Evolutionary conservation across 1,140 invertebrate species (phyloP).

Genomic region (Scylla paramamosain): DNA sequence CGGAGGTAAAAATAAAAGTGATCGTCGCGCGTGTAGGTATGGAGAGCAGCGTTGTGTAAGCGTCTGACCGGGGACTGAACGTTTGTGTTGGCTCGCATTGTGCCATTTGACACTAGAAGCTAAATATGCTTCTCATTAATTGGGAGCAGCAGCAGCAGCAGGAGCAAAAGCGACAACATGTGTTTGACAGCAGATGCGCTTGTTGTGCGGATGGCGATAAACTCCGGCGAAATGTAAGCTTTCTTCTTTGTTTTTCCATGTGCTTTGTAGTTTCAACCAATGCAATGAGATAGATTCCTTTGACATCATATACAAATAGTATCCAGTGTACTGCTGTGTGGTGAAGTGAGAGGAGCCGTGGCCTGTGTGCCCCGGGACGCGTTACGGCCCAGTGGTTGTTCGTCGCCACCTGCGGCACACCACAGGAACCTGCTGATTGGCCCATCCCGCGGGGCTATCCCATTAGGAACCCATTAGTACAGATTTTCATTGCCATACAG

Average conservation of each 20-base stretch:
- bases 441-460: neutral
- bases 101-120: neutral
- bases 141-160: neutral
- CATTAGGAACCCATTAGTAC: conserved; percentile 14
- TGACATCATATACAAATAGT: too few species aligned
- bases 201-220: neutral
- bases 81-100: neutral
- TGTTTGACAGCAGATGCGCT: neutral
- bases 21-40: neutral
- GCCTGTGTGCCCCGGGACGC: neutral
- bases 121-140: conserved; percentile 24
- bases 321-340: too few species aligned
- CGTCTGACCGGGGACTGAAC: neutral
- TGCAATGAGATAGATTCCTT: neutral
- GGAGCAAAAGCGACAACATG: neutral
- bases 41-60: neutral
- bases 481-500: neutral
- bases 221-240: too few species aligned
- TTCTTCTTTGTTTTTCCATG: too few species aligned
- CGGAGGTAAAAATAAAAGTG: neutral
- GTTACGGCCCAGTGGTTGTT: conserved; percentile 8
- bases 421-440: conserved; percentile 8
- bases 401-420: neutral
- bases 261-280: too few species aligned
- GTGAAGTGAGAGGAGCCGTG: neutral